Base-by-base conservation (phyloP, 2,797 vertebrate species). In the Aythya fuligula region DNA sequence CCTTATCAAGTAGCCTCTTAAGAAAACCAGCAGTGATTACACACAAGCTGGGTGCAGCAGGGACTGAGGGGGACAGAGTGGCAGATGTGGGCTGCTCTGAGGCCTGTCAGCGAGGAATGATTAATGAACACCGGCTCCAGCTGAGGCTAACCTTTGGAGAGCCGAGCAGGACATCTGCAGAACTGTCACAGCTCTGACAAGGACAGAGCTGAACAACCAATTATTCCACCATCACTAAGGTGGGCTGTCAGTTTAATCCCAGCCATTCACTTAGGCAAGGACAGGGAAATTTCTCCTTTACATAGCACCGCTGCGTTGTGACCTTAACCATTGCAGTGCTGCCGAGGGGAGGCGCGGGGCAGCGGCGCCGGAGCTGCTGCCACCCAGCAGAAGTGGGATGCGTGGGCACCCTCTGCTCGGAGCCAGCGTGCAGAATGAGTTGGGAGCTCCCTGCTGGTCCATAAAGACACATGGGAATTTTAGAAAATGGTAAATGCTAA, bases 131-230 rank as follows among this genome's bases (percentile, higher is more conserved):
- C 98, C 98, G 98, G 98, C 98, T 98, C 98, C 98, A 99, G 99
- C 99, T 99, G 99, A 99, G 99, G 98, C 98, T 99, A 99, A 99
- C 99, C 99, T 99, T 99, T 99, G 99, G 99, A 99, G 99, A 99
- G 99, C 99, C 94, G 98, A 99, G 98, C 99, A 99, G 99, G 99
- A 99, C 99, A 99, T 99, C 99, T 99, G 99, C 99, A 99, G 98
- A 99, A 99, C 99, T 99, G 99, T 99, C 99, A 99, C 98, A 97
- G 98, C 99, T 99, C 98, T 99, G 99, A 99, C 99, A 99, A 99
- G 99, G 99, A 99, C 99, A 99, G 99, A 99, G 99, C 99, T 99
- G 99, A 99, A 99, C 99, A 99, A 99, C 99, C 99, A 99, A 99
- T 99, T 99, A 99, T 99, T 99, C 99, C 99, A 99, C 99, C 99